Conservation (phyloP, 1,140 invertebrate genomes). For the Hydropsyche tenuis region DNA sequence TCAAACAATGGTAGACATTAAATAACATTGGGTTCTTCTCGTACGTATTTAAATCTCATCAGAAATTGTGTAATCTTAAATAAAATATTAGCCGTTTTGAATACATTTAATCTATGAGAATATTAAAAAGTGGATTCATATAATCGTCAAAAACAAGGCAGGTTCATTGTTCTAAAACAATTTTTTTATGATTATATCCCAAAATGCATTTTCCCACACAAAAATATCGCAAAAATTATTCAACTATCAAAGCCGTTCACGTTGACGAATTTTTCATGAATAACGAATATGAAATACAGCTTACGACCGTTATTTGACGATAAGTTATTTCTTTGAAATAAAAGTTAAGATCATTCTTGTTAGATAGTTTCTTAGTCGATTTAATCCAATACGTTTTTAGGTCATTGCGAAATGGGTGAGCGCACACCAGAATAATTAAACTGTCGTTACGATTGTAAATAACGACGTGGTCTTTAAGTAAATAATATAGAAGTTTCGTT, state of each 20-base stretch:
- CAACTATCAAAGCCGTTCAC: not conserved
- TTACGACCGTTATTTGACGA: not conserved
- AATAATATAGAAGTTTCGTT: no score
- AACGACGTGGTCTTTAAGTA: not conserved
- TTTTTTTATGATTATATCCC: no score
- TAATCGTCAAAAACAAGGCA: no score
- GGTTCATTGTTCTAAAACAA: no score
- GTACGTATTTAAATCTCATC: no score
- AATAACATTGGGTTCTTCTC: no score
- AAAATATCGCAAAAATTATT: not conserved
- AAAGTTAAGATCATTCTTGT: not conserved
- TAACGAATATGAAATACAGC: not conserved
- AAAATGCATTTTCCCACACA: no score
- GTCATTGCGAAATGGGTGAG: slow-evolving; percentile 12
- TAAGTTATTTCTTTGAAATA: not conserved
- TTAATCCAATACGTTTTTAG: slow-evolving; percentile 38
- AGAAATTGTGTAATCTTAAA: no score
- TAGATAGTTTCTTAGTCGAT: slow-evolving; percentile 6
- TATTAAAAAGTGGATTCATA: no score
- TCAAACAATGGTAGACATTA: no score
- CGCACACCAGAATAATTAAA: not conserved
- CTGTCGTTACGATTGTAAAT: not conserved
- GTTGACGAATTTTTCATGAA: not conserved
- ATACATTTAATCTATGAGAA: no score
- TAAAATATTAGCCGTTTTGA: no score